A percentile compares a stretch with the other conserved stretches of the same genome.
Conservation (phyloP, 2,888 invertebrate genomes). For the Synanthedon tipuliformis region DNA sequence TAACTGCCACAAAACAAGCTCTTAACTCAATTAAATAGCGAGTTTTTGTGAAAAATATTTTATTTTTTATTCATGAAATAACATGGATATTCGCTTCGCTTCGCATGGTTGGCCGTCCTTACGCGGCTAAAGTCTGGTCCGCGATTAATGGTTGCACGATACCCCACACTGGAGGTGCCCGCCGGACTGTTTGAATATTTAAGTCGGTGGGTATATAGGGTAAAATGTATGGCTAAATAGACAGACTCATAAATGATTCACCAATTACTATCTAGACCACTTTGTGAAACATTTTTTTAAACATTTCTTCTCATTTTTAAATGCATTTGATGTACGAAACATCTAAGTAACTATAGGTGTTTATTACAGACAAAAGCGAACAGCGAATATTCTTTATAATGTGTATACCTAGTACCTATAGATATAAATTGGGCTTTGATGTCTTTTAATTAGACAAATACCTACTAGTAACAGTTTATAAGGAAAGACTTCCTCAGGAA, state of each 20-base stretch:
- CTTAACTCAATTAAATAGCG: neutral
- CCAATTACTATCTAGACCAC: too few relatives aligned
- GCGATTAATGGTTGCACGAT: constrained; percentile 61
- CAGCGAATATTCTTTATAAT: too few relatives aligned
- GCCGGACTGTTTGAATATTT: constrained; percentile 28
- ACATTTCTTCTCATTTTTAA: too few relatives aligned
- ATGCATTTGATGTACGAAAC: too few relatives aligned
- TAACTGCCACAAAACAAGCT: neutral
- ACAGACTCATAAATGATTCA: neutral
- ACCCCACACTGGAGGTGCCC: constrained; percentile 40
- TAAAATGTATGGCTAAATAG: neutral
- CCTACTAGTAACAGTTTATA: too few relatives aligned
- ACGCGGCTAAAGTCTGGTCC: constrained; percentile 36
- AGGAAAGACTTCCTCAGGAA: too few relatives aligned
- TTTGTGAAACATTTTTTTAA: too few relatives aligned
- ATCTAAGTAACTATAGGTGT: too few relatives aligned
- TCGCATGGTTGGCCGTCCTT: constrained; percentile 23
- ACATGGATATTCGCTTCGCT: constrained; percentile 15
- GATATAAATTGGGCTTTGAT: too few relatives aligned
- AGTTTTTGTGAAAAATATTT: neutral
- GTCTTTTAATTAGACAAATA: too few relatives aligned
- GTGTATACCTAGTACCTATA: too few relatives aligned
- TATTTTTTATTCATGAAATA: neutral
- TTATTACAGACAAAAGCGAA: too few relatives aligned
- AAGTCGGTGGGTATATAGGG: constrained; percentile 3